Base-by-base conservation (phyloP, 1,140 invertebrate species). In the Gerris buenoi region DNA sequence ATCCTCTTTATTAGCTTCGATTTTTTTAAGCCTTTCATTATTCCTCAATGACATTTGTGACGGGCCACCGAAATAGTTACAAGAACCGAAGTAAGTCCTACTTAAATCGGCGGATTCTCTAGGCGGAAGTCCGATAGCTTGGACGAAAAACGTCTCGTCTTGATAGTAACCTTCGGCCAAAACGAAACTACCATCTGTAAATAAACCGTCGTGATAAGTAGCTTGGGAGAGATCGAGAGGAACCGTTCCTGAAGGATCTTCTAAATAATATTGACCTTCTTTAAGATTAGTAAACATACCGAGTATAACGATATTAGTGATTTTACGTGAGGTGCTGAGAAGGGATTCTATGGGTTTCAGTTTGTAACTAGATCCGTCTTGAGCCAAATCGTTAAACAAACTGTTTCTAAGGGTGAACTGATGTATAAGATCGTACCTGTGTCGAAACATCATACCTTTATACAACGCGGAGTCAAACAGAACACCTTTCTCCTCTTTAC, bases 131-230 rank as follows among this genome's bases (percentile, higher is more conserved):
- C 91, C 90, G 68, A 97, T 82, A 5, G 88, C 90, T 74, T 87
- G 86, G 0, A 95, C 90, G 76, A 89, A 81, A 61, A 97, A 85
- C 3, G 90, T 75, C 68, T 83, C 84, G 76, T 97, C 92, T 67
- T 91, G 86, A 77, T 91, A 97, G 75, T 79, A 83, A 0, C 94
- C 95, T 81, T 93, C 92, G 1, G 88, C 91, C 65, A 98, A 78
- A 0, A 97, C 90, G 80, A 95, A 92, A 73, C 85, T 88, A 73
- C 88, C 90, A 77, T 97, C 93, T 57, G 91, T 90, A 72, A 93
- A 92, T 23, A 97, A 81, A 18, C 92, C 93, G 60, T 86, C 84
- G 77, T 93, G 89, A 79, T 90, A 96, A 68, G 64, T 68, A 56
- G 65, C 85, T 74, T 87, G 80, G 58, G 80, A 81, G 63, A 97